A percentile compares a stretch with the other conserved stretches of the same genome.
Conservation (phyloP, 2,797 vertebrate genomes). For the Girardinus metallicus region DNA sequence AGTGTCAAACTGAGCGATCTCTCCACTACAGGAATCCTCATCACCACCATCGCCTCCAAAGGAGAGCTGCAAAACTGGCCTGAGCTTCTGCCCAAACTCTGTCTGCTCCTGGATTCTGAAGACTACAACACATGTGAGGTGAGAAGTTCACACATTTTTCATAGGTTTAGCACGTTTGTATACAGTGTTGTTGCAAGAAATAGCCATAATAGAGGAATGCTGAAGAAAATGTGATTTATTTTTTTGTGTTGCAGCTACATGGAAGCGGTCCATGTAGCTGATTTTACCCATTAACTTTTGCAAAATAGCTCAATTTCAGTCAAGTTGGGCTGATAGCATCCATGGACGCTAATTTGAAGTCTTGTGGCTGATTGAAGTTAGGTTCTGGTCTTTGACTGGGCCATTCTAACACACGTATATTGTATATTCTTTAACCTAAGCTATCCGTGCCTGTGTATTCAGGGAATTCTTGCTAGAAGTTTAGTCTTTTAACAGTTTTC, state of each 20-base stretch:
- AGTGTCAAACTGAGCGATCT: background rate
- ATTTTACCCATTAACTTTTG: no score
- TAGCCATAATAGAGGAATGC: background rate
- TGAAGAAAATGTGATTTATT: background rate
- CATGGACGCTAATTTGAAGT: background rate
- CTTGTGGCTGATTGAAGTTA: background rate
- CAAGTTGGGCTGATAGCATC: background rate
- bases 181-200: background rate
- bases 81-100: conserved; percentile 95
- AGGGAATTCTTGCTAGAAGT: background rate
- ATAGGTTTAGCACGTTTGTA: background rate
- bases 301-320: background rate
- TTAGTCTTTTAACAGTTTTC: background rate
- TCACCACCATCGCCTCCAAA: conserved; percentile 98
- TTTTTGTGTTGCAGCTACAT: background rate
- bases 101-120: conserved; percentile 93
- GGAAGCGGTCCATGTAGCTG: no score
- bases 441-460: background rate
- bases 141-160: conserved; percentile 25
- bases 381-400: background rate
- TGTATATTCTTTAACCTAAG: background rate
- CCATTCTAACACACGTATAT: background rate
- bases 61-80: conserved; percentile 98
- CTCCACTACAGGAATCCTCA: conserved; percentile 88
- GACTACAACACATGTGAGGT: conserved; percentile 99